A percentile compares a stretch with the other conserved stretches of the same genome.
phyloP scores from a whole-genome alignment of 1,140 invertebrate species.

The Cydia amplana region DNA sequence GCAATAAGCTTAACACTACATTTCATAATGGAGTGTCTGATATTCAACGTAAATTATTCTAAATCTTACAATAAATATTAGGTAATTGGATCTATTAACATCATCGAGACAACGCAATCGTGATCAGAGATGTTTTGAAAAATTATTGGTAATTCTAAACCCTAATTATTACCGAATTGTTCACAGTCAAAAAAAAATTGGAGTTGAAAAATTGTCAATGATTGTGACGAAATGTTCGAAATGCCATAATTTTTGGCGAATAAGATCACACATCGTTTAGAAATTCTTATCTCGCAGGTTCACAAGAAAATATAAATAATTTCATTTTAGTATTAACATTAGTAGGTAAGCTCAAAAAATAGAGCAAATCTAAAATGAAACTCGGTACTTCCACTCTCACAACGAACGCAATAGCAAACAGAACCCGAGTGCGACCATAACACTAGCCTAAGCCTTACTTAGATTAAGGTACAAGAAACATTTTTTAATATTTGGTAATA shows the following conservation, averaged over 20 bases:
- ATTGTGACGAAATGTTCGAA: not conserved
- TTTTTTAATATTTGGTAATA: conserved; percentile 25
- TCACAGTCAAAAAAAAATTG: not conserved
- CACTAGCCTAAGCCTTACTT: conserved; percentile 15
- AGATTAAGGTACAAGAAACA: conserved; percentile 23
- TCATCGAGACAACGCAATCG: not conserved
- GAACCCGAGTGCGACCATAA: conserved; percentile 18
- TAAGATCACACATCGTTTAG: not conserved
- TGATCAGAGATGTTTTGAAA: not conserved
- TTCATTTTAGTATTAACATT: conserved; percentile 19
- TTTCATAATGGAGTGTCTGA: conserved; percentile 40
- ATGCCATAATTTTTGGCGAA: not conserved
- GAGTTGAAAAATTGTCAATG: conserved; percentile 1
- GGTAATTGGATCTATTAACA: conserved; percentile 33
- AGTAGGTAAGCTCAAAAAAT: conserved; percentile 20
- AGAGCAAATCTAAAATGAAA: conserved; percentile 24
- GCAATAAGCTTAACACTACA: conserved; percentile 44
- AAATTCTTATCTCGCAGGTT: not conserved
- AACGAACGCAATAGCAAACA: conserved; percentile 8
- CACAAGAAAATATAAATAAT: conserved; percentile 12
- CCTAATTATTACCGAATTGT: not conserved
- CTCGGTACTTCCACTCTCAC: conserved; percentile 20
- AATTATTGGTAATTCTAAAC: conserved; percentile 16
- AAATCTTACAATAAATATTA: conserved; percentile 64
- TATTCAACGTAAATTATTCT: conserved; percentile 53